Evolutionary conservation across 2,113 vertebrate species (phyloP).

Genomic region (Lonchura striata): DNA sequence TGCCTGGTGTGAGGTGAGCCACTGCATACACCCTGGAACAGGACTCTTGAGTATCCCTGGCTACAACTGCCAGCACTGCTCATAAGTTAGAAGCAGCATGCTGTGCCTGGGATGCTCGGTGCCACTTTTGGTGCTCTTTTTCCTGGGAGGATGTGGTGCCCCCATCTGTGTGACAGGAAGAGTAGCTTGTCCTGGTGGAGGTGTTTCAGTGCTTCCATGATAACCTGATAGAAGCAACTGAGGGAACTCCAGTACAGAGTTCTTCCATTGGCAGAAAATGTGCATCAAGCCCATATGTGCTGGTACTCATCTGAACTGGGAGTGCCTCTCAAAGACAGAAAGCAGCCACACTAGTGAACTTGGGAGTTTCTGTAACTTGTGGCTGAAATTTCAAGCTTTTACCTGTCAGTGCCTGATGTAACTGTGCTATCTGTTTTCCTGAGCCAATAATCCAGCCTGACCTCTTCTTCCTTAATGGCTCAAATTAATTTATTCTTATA

Average conservation of each 20-base stretch:
- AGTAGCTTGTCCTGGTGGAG: neutral
- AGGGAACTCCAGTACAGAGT: neutral
- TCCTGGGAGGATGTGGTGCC: neutral
- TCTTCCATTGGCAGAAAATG: neutral
- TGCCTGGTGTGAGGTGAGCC: neutral
- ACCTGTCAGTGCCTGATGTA: neutral
- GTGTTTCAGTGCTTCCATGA: neutral
- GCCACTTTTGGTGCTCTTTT: neutral
- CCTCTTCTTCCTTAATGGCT: neutral
- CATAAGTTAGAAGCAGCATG: neutral
- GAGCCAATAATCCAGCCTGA: neutral
- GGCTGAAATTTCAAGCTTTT: neutral
- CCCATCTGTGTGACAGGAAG: neutral
- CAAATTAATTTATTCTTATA: neutral
- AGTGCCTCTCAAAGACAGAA: neutral
- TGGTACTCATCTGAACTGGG: neutral
- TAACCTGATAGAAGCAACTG: neutral
- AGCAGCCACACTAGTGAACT: neutral
- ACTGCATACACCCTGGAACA: neutral
- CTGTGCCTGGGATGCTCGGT: neutral
- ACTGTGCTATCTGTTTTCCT: neutral
- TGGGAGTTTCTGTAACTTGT: neutral
- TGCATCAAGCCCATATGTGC: neutral
- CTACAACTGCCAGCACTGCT: fast-evolving
- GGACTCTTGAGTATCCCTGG: neutral